Evolutionary conservation across 2,888 invertebrate species (phyloP).

Genomic region (Parnassius mnemosyne): DNA sequence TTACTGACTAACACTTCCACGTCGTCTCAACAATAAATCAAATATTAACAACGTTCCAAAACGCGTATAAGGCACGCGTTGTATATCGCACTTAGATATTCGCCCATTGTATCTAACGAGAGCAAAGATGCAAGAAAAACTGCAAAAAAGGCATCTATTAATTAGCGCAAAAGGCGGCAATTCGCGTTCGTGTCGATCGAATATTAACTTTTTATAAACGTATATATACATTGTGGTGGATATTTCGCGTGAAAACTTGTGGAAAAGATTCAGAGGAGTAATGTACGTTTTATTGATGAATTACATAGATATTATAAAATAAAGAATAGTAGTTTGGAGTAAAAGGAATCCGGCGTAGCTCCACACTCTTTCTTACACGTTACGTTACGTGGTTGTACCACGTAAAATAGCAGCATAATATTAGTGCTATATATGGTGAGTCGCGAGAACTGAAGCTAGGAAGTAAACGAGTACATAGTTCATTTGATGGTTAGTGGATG

Average conservation of each 20-base stretch:
- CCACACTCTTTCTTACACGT: too few relatives aligned
- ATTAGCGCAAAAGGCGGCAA: slow-evolving; percentile 44
- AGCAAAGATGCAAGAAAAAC: slow-evolving; percentile 30
- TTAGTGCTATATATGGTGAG: too few relatives aligned
- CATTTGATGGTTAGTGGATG: too few relatives aligned
- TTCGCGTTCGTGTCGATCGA: slow-evolving; percentile 38
- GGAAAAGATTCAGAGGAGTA: neutral
- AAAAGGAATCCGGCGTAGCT: too few relatives aligned
- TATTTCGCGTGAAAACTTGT: slow-evolving; percentile 14
- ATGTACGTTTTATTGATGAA: slow-evolving; percentile 8
- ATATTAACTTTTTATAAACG: slow-evolving; percentile 42
- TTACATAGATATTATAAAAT: too few relatives aligned
- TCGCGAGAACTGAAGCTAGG: too few relatives aligned
- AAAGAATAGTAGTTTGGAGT: too few relatives aligned
- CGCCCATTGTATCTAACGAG: slow-evolving; percentile 34
- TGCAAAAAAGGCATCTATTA: slow-evolving; percentile 43
- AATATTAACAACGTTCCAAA: neutral
- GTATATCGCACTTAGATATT: neutral
- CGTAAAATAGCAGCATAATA: too few relatives aligned
- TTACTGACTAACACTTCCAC: too few relatives aligned
- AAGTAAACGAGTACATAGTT: too few relatives aligned
- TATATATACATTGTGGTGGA: slow-evolving; percentile 31
- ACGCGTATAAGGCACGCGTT: neutral
- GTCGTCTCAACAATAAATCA: neutral
- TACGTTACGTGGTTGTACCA: too few relatives aligned